Evolutionary conservation across 2,888 invertebrate species (phyloP), one percentile per base, ranked within the genome.

Genomic region (Bimastos eiseni): DNA sequence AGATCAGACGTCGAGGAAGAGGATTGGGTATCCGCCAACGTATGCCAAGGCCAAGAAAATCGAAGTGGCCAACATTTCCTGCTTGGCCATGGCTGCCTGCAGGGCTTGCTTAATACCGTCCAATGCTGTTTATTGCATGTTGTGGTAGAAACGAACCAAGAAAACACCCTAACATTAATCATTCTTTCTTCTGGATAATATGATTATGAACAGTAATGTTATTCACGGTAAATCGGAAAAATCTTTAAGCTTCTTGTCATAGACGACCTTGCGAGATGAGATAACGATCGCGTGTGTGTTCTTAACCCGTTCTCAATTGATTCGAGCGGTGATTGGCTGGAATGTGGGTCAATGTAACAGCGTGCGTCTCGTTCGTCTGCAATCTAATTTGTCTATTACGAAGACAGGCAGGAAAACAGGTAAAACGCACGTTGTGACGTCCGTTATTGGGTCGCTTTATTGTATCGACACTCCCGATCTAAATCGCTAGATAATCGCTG

Each of bases 291-390:
- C 44, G 8, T 4, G 5, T 1, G 41, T 41, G 41, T 49, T 21
- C 49, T 49, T n/a, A 83, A 83, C 83, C n/a, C 11, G 84, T 34
- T 84, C 55, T 33, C 24, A 37, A 86, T 86, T 36, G 86, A 86
- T 36, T 86, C 37, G 34, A 5, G 86, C 86, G 86, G 86, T 30
- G 36, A 86, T 86, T 86, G 86, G 36, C 24, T 24, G 86, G 86
- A 24, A 86, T 86, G 86, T 86, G 86, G 86, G 86, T 86, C 86
- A 86, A 36, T 86, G 86, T 86, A 36, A 86, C 86, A 86, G 15
- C 86, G 37, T 37, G 86, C 24, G 70, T 70, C 70, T 15, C 70
- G 30, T 6, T 70, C 70, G 70, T 70, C 70, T 70, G 70, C 70
- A 70, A 70, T 70, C 70, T 70, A 30, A 70, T 70, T 70, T 70